Base-by-base conservation (phyloP, 2,888 invertebrate genomes). In the Lithophane semibrunnea region DNA sequence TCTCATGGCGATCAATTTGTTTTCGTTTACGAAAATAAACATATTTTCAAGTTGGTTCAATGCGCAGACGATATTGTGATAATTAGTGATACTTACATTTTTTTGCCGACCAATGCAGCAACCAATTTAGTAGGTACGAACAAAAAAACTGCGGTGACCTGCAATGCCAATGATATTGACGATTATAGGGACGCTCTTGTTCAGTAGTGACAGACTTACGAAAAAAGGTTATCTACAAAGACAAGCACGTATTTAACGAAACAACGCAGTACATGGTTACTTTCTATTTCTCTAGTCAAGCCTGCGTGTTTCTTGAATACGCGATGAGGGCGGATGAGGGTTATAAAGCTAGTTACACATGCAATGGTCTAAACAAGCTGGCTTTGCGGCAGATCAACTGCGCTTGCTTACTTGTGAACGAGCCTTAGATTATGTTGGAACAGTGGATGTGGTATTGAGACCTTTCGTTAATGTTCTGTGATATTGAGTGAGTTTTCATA, bases 301-400 rank as follows among this genome's bases (percentile, higher is more conserved):
- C 73, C 63, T 70, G 72, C 74, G 63, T 63, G 84, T 80, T 78
- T 60, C 79, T 81, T 88, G 91, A 91, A 91, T 91, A 90, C 87
- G 76, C 44, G 86, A 91, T 88, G 86, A 89, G 85, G 79, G 61
- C n/a, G 71, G 70, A 69, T 76, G 58, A 69, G 74, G 77, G 88
- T 80, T 89, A 90, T 90, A 92, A 90, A 90, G 87, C 87, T 89
- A 82, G 91, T 90, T 89, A 89, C 89, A 91, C 90, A 91, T 92
- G 90, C 90, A 90, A 90, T 91, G 85, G 88, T 88, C 90, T 91
- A 90, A 90, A 89, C 92, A 90, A 83, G 89, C 85, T 77, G 88
- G 90, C 88, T 92, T 89, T 91, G 89, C 88, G 91, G 90, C 85
- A 90, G 92, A 91, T 92, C 92, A 90, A 92, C 89, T 89, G 85